phyloP scores from a whole-genome alignment of 2,888 invertebrate species.

The Iselma pallidipennis region DNA sequence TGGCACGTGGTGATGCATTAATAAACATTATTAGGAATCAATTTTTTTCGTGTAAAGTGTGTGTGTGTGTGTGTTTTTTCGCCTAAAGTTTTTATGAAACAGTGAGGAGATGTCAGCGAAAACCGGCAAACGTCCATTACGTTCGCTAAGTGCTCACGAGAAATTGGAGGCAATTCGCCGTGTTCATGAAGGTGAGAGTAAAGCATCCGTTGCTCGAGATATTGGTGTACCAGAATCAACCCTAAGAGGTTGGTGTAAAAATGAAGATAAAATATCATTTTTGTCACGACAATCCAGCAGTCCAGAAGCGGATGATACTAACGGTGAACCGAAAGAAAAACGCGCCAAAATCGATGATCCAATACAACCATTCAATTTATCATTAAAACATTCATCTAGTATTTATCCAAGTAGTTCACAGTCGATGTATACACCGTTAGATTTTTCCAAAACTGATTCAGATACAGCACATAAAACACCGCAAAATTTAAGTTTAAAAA shows the following conservation, averaged over 20 bases:
- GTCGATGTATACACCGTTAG: conserved; percentile 17
- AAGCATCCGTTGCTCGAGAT: conserved; percentile 83
- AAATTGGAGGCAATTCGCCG: conserved; percentile 81
- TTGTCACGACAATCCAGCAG: conserved; percentile 69
- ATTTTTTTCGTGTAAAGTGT: neutral
- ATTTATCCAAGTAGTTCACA: conserved; percentile 8
- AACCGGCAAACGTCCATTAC: conserved; percentile 75
- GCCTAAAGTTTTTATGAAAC: neutral
- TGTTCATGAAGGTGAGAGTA: conserved; percentile 83
- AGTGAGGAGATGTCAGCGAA: conserved; percentile 64
- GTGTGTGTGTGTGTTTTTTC: neutral
- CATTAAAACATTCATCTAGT: conserved; percentile 35
- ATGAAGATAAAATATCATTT: conserved; percentile 75
- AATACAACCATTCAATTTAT: conserved; percentile 47
- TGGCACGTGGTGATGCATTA: conserved; percentile 37
- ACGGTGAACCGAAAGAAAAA: conserved; percentile 40
- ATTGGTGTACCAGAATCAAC: conserved; percentile 88
- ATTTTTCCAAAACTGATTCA: conserved; percentile 14
- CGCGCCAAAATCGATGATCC: conserved; percentile 41
- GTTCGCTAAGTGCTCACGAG: conserved; percentile 74
- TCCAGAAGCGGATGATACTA: conserved; percentile 69
- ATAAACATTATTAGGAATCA: neutral
- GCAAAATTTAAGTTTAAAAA: conserved; percentile 19
- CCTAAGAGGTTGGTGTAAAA: conserved; percentile 85
- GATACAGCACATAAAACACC: conserved; percentile 19